Evolutionary conservation across 2,113 vertebrate genomes (phyloP), one percentile per base, ranked within the genome.

Genomic region (Gambusia holbrooki): DNA sequence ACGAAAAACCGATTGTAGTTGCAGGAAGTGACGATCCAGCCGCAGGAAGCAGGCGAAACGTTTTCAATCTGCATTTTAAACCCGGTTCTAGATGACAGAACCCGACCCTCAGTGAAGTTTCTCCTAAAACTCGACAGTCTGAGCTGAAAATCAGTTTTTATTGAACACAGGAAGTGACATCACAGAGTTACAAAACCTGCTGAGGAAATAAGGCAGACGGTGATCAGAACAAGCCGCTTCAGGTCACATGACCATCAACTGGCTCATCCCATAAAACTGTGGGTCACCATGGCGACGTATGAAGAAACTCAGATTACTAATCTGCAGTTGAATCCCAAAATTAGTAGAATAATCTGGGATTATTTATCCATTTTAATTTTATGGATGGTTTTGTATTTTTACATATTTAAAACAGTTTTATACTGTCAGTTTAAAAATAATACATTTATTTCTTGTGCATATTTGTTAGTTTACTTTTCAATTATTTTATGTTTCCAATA

Each of bases 191-290:
- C n/a, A 10, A 37, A 9, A 1, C 2, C 10, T 22, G 28, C 1
- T 14, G 37, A 80, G 51, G 0, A 61, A 62, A 66, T 72, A 58
- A 82, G 74, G 74, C 80, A 73, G 42, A 17, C 25, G 32, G 54
- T 28, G 68, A 71, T 48, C 68, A 32, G 35, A 11, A 37, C 12
- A 32, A 63, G 22, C 17, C 6, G 28, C 12, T 42, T 51, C 42
- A 61, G 62, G 30, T 63, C 29, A 19, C 62, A 25, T 65, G 32
- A 65, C 25, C 32, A 22, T 35, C 63, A 32, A 3, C 40, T 42
- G 40, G 40, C 40, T 42, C 40, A 42, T 42, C 40, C 40, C 40
- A 42, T 42, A 1, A 42, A 15, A 37, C 40, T 42, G 40, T 42
- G 12, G 13, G 35, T 37, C 12, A 37, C 35, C 35, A 37, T 37